phyloP scores from a whole-genome alignment of 2,888 invertebrate genomes.

The Thysanoteuthis rhombus region DNA sequence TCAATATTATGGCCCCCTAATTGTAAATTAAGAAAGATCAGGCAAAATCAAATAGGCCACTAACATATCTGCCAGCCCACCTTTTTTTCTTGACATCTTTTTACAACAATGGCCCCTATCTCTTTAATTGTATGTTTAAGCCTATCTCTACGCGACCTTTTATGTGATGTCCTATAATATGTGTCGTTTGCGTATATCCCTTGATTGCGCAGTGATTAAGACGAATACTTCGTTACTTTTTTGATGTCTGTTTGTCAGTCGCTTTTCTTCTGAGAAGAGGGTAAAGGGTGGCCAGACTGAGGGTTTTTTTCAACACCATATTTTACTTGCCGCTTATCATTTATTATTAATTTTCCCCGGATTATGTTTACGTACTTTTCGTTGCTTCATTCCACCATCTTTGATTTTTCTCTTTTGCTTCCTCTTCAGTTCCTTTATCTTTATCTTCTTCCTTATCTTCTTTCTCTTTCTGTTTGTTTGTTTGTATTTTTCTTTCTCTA shows the following conservation, averaged over 20 bases:
- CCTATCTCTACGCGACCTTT: not conserved
- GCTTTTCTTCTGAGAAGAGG: not conserved
- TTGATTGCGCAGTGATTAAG: not conserved
- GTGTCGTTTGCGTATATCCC: slow-evolving; percentile 12
- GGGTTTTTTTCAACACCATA: too few species aligned
- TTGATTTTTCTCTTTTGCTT: too few species aligned
- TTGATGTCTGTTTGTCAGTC: not conserved
- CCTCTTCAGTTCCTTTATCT: too few species aligned
- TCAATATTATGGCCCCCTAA: not conserved
- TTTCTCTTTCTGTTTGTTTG: too few species aligned
- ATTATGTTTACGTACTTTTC: too few species aligned
- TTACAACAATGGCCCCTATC: not conserved
- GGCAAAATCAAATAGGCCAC: not conserved
- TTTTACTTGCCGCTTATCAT: too few species aligned
- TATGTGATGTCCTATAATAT: not conserved
- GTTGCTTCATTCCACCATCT: too few species aligned
- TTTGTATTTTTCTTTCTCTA: too few species aligned
- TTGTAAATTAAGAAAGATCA: not conserved
- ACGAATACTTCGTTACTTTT: not conserved
- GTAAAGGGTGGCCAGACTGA: not conserved
- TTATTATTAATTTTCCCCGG: too few species aligned
- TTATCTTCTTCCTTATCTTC: too few species aligned
- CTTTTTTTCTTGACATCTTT: not conserved
- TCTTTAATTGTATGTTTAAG: not conserved
- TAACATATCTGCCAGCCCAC: not conserved